A percentile compares a stretch with the other conserved stretches of the same genome.
phyloP scores from a whole-genome alignment of 2,888 invertebrate species.

The Celastrina argiolus region DNA sequence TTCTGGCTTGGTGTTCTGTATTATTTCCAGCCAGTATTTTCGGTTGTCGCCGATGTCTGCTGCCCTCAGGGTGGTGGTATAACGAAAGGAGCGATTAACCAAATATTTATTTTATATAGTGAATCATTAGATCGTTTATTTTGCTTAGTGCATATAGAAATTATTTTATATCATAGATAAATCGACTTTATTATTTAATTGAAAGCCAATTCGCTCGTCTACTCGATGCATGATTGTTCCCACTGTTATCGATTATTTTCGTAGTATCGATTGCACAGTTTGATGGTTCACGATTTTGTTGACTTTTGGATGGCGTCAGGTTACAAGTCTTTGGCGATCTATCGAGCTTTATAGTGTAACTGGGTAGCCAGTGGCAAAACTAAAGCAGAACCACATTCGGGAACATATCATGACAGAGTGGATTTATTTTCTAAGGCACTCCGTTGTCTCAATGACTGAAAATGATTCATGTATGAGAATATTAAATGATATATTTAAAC shows the following conservation, averaged over 20 bases:
- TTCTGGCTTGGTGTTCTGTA: neutral
- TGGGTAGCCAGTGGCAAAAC: slow-evolving; percentile 10
- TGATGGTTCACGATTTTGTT: slow-evolving; percentile 49
- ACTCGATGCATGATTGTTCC: slow-evolving; percentile 71
- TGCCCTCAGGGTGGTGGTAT: slow-evolving; percentile 67
- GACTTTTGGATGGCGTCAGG: slow-evolving; percentile 52
- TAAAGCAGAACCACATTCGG: slow-evolving; percentile 49
- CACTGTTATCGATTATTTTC: slow-evolving; percentile 48
- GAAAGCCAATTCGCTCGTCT: slow-evolving; percentile 59
- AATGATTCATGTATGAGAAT: slow-evolving; percentile 73
- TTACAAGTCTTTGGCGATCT: slow-evolving; percentile 58
- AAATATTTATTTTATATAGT: slow-evolving; percentile 63
- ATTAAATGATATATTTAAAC: slow-evolving; percentile 75
- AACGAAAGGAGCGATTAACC: slow-evolving; percentile 65
- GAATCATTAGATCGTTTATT: slow-evolving; percentile 68
- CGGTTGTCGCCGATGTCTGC: slow-evolving; percentile 57
- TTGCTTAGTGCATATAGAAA: slow-evolving; percentile 62
- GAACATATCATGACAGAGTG: slow-evolving; percentile 71
- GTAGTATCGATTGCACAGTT: slow-evolving; percentile 54
- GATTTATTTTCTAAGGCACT: slow-evolving; percentile 69
- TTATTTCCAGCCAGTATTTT: slow-evolving; percentile 29
- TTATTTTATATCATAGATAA: slow-evolving; percentile 66
- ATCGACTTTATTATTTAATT: slow-evolving; percentile 64
- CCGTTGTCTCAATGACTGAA: slow-evolving; percentile 76
- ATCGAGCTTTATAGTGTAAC: slow-evolving; percentile 22